Conservation (phyloP, 1,140 invertebrate species). For the Mylabris phalerata region DNA sequence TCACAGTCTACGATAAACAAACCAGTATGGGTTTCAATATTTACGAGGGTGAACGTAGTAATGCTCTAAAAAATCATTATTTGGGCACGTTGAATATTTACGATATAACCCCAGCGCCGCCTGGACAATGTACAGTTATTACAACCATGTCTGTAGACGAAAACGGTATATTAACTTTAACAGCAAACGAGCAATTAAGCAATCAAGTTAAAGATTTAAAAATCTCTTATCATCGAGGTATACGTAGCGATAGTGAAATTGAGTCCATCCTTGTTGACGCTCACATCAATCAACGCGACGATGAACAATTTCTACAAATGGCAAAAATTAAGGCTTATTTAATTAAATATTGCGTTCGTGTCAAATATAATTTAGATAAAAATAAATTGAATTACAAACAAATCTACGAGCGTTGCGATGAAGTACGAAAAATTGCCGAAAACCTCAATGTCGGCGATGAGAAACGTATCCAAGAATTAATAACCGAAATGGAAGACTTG, state of each 20-base stretch:
- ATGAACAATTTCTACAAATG: neutral
- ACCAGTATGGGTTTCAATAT: slow-evolving; percentile 3
- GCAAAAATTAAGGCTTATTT: slow-evolving; percentile 3
- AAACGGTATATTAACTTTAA: slow-evolving; percentile 22
- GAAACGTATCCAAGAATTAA: neutral
- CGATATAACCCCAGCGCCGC: slow-evolving; percentile 12
- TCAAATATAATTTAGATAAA: slow-evolving; percentile 2
- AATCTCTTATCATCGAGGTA: neutral
- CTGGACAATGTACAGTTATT: slow-evolving; percentile 5
- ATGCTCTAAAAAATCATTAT: slow-evolving; percentile 18
- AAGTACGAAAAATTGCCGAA: neutral
- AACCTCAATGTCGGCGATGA: neutral
- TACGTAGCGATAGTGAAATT: slow-evolving; percentile 1
- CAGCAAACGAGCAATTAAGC: slow-evolving; percentile 8
- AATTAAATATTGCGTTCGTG: slow-evolving; percentile 2
- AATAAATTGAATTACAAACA: neutral
- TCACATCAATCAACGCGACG: neutral
- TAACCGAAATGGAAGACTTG: neutral
- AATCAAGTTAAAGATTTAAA: slow-evolving; percentile 6
- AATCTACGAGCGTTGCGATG: slow-evolving; percentile 1
- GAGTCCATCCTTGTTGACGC: neutral
- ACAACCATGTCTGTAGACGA: slow-evolving; percentile 16
- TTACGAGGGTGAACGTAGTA: slow-evolving; percentile 21
- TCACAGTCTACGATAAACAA: slow-evolving; percentile 14
- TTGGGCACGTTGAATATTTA: slow-evolving; percentile 15